These are phyloP conservation scores for Trichomalopsis sarcophagae DNA, from an alignment of 1,140 invertebrate genomes.

Conservation along the genomic window DNA sequence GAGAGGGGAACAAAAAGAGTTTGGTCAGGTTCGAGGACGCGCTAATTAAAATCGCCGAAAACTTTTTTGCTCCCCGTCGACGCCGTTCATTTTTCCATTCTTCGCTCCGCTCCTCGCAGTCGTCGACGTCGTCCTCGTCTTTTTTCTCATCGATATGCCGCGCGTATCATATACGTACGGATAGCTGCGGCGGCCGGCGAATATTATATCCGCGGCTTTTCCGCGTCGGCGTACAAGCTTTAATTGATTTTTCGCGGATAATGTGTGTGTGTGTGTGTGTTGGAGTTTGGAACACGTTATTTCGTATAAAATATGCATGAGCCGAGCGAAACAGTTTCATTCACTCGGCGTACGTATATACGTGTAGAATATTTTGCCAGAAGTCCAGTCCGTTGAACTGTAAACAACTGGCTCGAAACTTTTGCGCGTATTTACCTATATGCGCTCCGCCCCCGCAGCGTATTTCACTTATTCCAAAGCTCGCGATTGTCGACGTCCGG, in stretches of 20 bases:
- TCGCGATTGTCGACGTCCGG: no score
- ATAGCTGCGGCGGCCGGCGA: not conserved
- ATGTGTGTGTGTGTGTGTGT: no score
- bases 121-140: not conserved
- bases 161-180: not conserved
- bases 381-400: slow-evolving; percentile 22
- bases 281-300: no score
- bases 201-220: not conserved
- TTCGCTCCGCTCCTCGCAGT: not conserved
- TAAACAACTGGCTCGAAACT: not conserved
- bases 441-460: no score
- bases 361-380: not conserved
- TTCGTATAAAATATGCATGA: not conserved
- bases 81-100: slow-evolving; percentile 8
- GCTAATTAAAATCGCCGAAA: slow-evolving; percentile 50
- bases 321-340: slow-evolving; percentile 18
- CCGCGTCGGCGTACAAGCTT: no score
- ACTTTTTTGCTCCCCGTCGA: slow-evolving; percentile 34
- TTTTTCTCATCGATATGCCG: not conserved
- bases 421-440: not conserved
- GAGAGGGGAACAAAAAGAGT: slow-evolving; percentile 17
- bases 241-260: no score
- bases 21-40: slow-evolving; percentile 32
- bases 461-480: not conserved
- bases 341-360: not conserved